These are phyloP conservation scores for Sardinella longiceps DNA, from an alignment of 2,797 vertebrate genomes.

Conservation along the genomic window DNA sequence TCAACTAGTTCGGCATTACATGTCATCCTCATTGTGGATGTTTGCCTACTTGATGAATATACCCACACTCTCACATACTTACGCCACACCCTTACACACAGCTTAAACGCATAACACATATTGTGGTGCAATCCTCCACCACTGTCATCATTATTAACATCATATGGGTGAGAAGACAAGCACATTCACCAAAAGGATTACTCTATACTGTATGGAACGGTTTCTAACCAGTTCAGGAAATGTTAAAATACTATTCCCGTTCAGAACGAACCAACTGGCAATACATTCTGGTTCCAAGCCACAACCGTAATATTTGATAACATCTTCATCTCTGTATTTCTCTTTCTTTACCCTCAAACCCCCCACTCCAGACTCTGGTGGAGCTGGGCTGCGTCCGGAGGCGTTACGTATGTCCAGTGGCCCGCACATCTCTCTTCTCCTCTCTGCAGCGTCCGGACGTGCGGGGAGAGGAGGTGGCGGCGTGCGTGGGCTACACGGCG, in stretches of 20 bases:
- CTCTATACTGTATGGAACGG: too few species aligned
- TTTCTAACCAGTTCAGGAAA: too few species aligned
- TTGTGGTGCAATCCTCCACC: too few species aligned
- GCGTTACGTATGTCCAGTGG: slow-evolving; percentile 65
- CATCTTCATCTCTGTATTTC: too few species aligned
- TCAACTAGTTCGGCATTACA: not conserved
- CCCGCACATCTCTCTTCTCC: slow-evolving; percentile 77
- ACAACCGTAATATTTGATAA: too few species aligned
- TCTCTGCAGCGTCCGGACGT: slow-evolving; percentile 20
- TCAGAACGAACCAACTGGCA: too few species aligned
- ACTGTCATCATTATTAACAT: too few species aligned
- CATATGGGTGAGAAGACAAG: too few species aligned
- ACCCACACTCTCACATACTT: not conserved
- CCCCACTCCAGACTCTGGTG: slow-evolving; percentile 77
- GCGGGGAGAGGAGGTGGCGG: slow-evolving; percentile 35
- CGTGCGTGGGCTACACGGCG: slow-evolving; percentile 43
- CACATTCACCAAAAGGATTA: too few species aligned
- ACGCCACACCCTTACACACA: not conserved
- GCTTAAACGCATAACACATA: not conserved
- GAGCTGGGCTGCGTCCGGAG: slow-evolving; percentile 82
- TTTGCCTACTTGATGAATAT: not conserved
- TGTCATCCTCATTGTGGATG: not conserved
- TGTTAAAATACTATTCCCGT: too few species aligned
- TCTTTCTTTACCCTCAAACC: not conserved
- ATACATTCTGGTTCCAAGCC: too few species aligned